Conservation (phyloP, 2,888 invertebrate genomes). For the Oxytorus armatus region DNA sequence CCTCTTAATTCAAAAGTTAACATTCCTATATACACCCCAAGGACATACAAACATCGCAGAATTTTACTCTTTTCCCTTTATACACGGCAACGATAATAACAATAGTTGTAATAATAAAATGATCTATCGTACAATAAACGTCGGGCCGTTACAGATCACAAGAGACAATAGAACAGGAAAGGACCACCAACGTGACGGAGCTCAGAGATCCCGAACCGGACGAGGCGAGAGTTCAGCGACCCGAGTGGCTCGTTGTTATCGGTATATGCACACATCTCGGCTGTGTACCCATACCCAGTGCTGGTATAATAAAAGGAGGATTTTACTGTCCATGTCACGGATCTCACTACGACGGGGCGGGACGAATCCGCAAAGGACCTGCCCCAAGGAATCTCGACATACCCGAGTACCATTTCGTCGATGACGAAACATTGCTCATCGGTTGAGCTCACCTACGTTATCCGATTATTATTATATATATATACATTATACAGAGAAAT, state of each 20-base stretch:
- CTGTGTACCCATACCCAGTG: conserved; percentile 91
- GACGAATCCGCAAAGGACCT: conserved; percentile 91
- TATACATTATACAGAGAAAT: not conserved
- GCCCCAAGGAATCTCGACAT: conserved; percentile 90
- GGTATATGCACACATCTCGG: conserved; percentile 94
- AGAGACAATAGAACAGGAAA: conserved; percentile 88
- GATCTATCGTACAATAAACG: conserved; percentile 49
- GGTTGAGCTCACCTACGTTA: conserved; percentile 81
- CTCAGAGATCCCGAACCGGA: conserved; percentile 91
- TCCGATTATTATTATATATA: not conserved
- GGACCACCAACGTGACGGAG: conserved; percentile 86
- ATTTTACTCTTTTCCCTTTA: no score
- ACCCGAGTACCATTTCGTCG: conserved; percentile 87
- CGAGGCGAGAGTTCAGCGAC: conserved; percentile 87
- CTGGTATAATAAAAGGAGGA: conserved; percentile 89
- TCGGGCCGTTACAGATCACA: conserved; percentile 84
- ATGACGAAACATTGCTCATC: conserved; percentile 86
- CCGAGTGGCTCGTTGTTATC: conserved; percentile 91
- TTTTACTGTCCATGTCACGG: conserved; percentile 95
- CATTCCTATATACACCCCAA: no score
- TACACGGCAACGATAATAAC: not conserved
- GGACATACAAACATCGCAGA: no score
- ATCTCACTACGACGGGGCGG: conserved; percentile 92
- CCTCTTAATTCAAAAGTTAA: no score
- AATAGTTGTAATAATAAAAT: conserved; percentile 32